Percentiles rank a stretch among this genome's conserved stretches.
Evolutionary conservation across 2,113 vertebrate species (phyloP).

Genomic region (Neogobius melanostomus): DNA sequence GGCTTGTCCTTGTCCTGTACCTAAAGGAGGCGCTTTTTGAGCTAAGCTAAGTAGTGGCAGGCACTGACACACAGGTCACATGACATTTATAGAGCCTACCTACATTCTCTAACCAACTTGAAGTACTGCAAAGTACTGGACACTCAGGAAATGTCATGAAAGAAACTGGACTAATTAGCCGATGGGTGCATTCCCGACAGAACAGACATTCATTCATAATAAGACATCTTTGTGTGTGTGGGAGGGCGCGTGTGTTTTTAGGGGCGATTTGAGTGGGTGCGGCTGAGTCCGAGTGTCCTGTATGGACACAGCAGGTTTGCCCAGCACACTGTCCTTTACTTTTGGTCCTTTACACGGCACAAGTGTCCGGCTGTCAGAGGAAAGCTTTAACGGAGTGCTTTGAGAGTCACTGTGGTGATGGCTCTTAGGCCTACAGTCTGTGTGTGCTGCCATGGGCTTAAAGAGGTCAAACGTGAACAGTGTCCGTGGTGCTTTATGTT

Average conservation of each 20-base stretch:
- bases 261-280: constrained; percentile 62
- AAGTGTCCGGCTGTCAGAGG: constrained; percentile 62
- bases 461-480: constrained; percentile 75
- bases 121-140: constrained; percentile 40
- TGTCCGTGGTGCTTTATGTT: constrained; percentile 68
- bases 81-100: constrained; percentile 66
- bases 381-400: constrained; percentile 55
- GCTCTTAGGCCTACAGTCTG: constrained; percentile 57
- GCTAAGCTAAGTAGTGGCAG: constrained; percentile 72
- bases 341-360: constrained; percentile 77
- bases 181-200: constrained; percentile 68
- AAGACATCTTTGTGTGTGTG: constrained; percentile 88
- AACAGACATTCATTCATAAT: constrained; percentile 76
- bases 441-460: constrained; percentile 69
- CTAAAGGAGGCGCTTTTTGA: constrained; percentile 67
- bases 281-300: constrained; percentile 80
- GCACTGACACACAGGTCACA: constrained; percentile 71
- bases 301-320: constrained; percentile 70
- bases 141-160: background rate
- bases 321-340: constrained; percentile 75
- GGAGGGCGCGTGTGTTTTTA: constrained; percentile 81
- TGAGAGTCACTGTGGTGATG: constrained; percentile 64
- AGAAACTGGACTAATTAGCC: constrained; percentile 20
- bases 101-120: constrained; percentile 71
- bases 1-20: constrained; percentile 63